A percentile compares a stretch with the other conserved stretches of the same genome.
Conservation (phyloP, 2,888 invertebrate genomes). For the Heliconius cydno region DNA sequence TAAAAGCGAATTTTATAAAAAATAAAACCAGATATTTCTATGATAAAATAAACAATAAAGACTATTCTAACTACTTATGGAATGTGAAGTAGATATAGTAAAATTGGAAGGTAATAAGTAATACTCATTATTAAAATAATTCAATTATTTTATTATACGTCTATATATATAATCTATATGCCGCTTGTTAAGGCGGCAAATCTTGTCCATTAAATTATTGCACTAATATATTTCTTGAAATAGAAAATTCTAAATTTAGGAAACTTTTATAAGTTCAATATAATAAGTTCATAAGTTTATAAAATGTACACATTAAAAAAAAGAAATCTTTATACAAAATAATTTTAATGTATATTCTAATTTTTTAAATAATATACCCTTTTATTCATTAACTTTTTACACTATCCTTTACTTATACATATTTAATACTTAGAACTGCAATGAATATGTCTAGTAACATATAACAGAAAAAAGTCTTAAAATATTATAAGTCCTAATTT, state of each 20-base stretch:
- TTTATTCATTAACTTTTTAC: slow-evolving; percentile 16
- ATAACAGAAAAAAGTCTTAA: background rate
- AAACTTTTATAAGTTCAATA: slow-evolving; percentile 22
- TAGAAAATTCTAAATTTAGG: slow-evolving; percentile 22
- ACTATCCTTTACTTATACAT: slow-evolving; percentile 14
- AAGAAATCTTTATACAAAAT: background rate
- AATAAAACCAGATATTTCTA: slow-evolving; percentile 56
- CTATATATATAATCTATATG: slow-evolving; percentile 26
- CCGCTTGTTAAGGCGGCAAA: slow-evolving; percentile 24
- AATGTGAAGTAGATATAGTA: slow-evolving; percentile 40
- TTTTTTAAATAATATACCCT: slow-evolving; percentile 14
- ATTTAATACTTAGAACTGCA: background rate
- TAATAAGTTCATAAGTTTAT: background rate
- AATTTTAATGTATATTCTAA: background rate
- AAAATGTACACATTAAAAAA: background rate
- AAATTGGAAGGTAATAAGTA: slow-evolving; percentile 29
- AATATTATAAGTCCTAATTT: too few species aligned
- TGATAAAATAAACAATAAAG: slow-evolving; percentile 53
- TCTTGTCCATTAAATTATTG: slow-evolving; percentile 42
- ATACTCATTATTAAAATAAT: slow-evolving; percentile 31
- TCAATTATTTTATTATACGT: slow-evolving; percentile 43
- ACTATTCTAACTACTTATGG: slow-evolving; percentile 54
- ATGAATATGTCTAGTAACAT: background rate
- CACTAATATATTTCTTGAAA: slow-evolving; percentile 28
- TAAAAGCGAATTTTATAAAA: slow-evolving; percentile 76